A percentile compares a stretch with the other conserved stretches of the same genome.
These are phyloP conservation scores for Plecturocebus donacophilus DNA, from an alignment of 2,113 vertebrate species.

Conservation along the genomic window DNA sequence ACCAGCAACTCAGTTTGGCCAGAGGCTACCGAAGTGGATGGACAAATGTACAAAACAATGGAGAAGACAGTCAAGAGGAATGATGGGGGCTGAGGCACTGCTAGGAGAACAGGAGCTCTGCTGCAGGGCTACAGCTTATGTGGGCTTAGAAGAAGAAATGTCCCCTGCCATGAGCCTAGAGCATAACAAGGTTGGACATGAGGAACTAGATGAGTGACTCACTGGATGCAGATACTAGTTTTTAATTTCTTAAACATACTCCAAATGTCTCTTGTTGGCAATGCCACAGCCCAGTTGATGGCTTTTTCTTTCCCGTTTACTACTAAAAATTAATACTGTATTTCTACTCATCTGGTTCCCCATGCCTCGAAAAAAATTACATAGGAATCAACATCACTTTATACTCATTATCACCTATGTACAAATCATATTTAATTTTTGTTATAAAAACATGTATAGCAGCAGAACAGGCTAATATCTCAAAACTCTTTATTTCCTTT, in stretches of 20 bases:
- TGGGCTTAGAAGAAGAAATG: too few relatives aligned
- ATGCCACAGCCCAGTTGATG: neutral
- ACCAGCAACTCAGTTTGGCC: neutral
- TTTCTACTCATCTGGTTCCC: neutral
- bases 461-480: neutral
- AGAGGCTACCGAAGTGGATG: neutral
- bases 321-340: neutral
- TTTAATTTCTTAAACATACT: neutral
- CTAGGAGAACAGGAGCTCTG: fast-evolving
- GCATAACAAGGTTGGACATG: fast-evolving
- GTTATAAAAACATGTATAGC: neutral
- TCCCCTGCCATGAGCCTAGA: neutral
- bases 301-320: neutral
- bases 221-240: neutral
- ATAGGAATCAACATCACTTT: neutral
- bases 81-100: neutral
- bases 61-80: fast-evolving
- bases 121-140: neutral
- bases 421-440: neutral
- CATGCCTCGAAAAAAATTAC: neutral
- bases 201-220: fast-evolving
- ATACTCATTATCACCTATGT: neutral
- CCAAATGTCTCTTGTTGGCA: neutral
- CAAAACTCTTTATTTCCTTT: neutral
- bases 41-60: neutral